Evolutionary conservation across 2,797 vertebrate species (phyloP).

Genomic region (Mionectes olivaceus): DNA sequence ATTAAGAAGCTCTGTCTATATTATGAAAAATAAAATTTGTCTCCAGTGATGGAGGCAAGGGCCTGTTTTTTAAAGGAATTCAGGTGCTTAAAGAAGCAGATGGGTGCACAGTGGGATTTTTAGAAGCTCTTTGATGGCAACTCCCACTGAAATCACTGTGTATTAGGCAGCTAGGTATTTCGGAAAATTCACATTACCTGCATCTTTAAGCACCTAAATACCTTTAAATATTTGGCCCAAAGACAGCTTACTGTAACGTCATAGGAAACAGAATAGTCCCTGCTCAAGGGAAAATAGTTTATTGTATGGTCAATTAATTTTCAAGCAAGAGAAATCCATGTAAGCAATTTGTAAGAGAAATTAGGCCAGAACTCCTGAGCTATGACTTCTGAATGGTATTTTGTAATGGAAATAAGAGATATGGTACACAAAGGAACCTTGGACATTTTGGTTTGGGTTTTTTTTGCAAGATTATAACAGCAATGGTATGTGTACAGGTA

Average conservation of each 20-base stretch:
- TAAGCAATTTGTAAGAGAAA: conserved; percentile 20
- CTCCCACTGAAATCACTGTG: conserved; percentile 53
- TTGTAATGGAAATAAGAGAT: not conserved
- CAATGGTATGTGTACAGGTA: accelerated
- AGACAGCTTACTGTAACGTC: conserved; percentile 57
- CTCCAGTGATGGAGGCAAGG: not conserved
- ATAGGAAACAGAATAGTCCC: conserved; percentile 49
- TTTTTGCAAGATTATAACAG: not conserved
- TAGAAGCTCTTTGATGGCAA: conserved; percentile 65
- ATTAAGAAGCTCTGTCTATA: not conserved
- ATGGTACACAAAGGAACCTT: not conserved
- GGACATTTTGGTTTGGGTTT: not conserved
- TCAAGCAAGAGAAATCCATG: conserved; percentile 19
- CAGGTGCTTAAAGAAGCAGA: conserved; percentile 60
- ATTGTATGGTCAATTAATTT: conserved; percentile 54
- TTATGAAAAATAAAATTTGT: conserved; percentile 28
- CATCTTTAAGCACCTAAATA: conserved; percentile 73
- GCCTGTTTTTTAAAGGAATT: conserved; percentile 44
- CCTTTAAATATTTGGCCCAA: conserved; percentile 70
- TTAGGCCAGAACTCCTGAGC: conserved; percentile 19
- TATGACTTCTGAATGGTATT: not conserved
- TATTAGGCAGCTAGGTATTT: conserved; percentile 67
- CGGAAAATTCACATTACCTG: conserved; percentile 69
- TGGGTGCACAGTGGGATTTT: conserved; percentile 68
- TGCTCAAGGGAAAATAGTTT: conserved; percentile 52